Evolutionary conservation across 2,888 invertebrate genomes (phyloP).

Genomic region (Cheiracanthium punctorium): DNA sequence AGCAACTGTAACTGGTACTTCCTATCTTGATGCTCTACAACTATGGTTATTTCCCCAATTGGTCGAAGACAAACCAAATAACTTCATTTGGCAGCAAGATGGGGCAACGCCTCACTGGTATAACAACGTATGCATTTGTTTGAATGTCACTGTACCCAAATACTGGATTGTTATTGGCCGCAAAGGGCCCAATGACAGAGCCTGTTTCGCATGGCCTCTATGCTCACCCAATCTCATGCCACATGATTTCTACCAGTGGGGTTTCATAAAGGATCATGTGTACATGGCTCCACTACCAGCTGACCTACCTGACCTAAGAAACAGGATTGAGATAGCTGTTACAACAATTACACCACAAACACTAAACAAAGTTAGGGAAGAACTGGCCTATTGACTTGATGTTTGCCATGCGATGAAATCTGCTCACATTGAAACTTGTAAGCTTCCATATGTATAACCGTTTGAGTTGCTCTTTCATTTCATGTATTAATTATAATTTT

Average conservation of each 20-base stretch:
- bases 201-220: too few species aligned
- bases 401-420: background rate
- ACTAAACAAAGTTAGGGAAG: background rate
- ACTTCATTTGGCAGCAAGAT: background rate
- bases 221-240: too few species aligned
- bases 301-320: background rate
- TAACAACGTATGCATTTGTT: background rate
- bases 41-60: too few species aligned
- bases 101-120: background rate
- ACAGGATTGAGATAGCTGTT: background rate
- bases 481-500: conserved; percentile 3
- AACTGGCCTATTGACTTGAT: background rate
- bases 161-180: too few species aligned
- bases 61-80: too few species aligned
- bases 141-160: too few species aligned
- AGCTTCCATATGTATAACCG: background rate
- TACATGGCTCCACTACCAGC: background rate
- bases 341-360: background rate
- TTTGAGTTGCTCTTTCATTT: conserved; percentile 11
- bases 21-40: too few species aligned
- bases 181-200: too few species aligned
- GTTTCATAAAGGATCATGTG: background rate
- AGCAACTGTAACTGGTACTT: too few species aligned
- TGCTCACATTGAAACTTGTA: background rate
- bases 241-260: background rate